Evolutionary conservation across 1,140 invertebrate genomes (phyloP).

Genomic region (Camponotus floridanus): DNA sequence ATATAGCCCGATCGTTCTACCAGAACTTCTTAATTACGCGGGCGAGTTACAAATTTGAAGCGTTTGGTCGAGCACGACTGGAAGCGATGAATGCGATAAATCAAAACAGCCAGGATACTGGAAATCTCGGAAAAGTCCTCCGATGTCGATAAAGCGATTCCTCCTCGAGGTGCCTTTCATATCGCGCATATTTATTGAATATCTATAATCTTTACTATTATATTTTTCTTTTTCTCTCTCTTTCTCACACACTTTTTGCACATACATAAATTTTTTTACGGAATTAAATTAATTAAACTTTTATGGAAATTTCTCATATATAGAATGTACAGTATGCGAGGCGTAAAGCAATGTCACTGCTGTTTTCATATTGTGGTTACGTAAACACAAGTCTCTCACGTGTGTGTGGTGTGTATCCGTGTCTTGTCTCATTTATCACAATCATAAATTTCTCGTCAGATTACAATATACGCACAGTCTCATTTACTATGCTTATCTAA

Average conservation of each 20-base stretch:
- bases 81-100: slow-evolving; percentile 15
- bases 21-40: slow-evolving; percentile 32
- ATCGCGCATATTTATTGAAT: not conserved
- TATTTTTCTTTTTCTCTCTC: too few relatives aligned
- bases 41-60: not conserved
- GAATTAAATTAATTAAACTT: slow-evolving; percentile 38
- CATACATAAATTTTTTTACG: not conserved
- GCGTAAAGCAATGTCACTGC: not conserved
- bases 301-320: not conserved
- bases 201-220: not conserved
- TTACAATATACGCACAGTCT: slow-evolving; percentile 22
- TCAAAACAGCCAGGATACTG: not conserved
- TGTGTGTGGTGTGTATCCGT: not conserved
- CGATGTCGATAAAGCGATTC: not conserved
- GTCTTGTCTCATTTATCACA: slow-evolving; percentile 23
- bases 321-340: not conserved
- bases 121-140: not conserved
- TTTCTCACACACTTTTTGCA: too few relatives aligned
- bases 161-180: not conserved
- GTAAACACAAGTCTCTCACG: not conserved
- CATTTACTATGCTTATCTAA: slow-evolving; percentile 28
- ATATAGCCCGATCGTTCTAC: not conserved
- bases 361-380: not conserved
- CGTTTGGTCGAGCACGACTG: slow-evolving; percentile 5
- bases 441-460: slow-evolving; percentile 18